A percentile compares a stretch with the other conserved stretches of the same genome.
These are phyloP conservation scores for Lordiphosa mommai DNA, from an alignment of 1,140 invertebrate genomes.

Conservation along the genomic window DNA sequence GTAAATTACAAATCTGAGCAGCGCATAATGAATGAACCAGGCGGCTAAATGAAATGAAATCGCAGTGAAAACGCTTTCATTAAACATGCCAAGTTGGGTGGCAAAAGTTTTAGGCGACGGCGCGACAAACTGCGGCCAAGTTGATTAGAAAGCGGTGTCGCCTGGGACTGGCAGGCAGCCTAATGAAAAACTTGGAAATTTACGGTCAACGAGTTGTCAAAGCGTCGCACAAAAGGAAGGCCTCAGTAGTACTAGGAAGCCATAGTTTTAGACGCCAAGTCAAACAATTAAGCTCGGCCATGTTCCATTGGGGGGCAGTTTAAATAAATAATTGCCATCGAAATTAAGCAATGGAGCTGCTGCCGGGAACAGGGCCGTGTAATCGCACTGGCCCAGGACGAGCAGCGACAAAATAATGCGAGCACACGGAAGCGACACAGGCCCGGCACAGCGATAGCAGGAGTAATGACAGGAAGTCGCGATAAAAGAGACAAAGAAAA, in stretches of 20 bases:
- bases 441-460: constrained; percentile 35
- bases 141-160: constrained; percentile 68
- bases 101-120: constrained; percentile 47
- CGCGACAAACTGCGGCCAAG: constrained; percentile 72
- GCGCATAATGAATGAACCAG: constrained; percentile 66
- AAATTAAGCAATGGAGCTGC: constrained; percentile 53
- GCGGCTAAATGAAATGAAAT: constrained; percentile 74
- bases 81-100: constrained; percentile 47
- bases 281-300: constrained; percentile 66
- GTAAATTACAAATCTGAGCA: constrained; percentile 74
- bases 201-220: constrained; percentile 76
- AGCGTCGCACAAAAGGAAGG: constrained; percentile 34
- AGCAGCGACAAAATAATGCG: constrained; percentile 47
- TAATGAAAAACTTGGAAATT: constrained; percentile 77
- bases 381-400: constrained; percentile 38
- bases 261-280: constrained; percentile 67
- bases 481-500: constrained; percentile 64
- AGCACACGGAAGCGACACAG: constrained; percentile 30
- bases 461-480: constrained; percentile 67
- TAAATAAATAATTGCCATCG: constrained; percentile 76
- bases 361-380: constrained; percentile 13
- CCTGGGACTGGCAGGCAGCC: constrained; percentile 42
- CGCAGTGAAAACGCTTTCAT: constrained; percentile 73
- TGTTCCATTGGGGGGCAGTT: constrained; percentile 59
- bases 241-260: constrained; percentile 13